Percentiles rank a stretch among this genome's conserved stretches.
Conservation (phyloP, 2,113 vertebrate genomes). For the Fregetta grallaria region DNA sequence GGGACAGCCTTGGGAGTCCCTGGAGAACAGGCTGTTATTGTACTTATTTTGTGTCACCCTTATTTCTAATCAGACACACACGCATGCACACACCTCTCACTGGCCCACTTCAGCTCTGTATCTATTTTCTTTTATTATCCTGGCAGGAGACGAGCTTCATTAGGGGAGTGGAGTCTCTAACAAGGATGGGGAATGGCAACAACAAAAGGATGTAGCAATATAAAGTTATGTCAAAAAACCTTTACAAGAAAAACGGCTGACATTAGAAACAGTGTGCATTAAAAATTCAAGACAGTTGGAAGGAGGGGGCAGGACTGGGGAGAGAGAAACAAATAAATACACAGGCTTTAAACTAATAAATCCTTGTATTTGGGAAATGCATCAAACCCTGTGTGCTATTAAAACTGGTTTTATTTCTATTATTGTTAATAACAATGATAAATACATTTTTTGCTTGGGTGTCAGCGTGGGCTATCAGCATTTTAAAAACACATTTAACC, state of each 20-base stretch:
- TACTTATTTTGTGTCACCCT: background rate
- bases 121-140: constrained; percentile 53
- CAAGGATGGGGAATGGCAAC: constrained; percentile 58
- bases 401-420: constrained; percentile 42
- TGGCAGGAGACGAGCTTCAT: constrained; percentile 64
- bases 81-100: background rate
- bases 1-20: background rate
- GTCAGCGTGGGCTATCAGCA: background rate
- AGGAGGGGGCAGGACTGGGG: background rate
- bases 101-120: constrained; percentile 2
- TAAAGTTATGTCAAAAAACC: constrained; percentile 64
- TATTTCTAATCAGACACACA: background rate
- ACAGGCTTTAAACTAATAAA: constrained; percentile 48
- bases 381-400: constrained; percentile 35
- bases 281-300: constrained; percentile 48
- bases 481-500: constrained; percentile 8
- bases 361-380: constrained; percentile 36
- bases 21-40: background rate
- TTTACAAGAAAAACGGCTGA: constrained; percentile 57
- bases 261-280: constrained; percentile 49
- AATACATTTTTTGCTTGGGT: constrained; percentile 14
- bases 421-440: constrained; percentile 54
- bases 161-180: constrained; percentile 56
- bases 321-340: constrained; percentile 57
- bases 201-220: constrained; percentile 51